A percentile compares a stretch with the other conserved stretches of the same genome.
phyloP scores from a whole-genome alignment of 2,888 invertebrate species.

The Steinernema hermaphroditum region DNA sequence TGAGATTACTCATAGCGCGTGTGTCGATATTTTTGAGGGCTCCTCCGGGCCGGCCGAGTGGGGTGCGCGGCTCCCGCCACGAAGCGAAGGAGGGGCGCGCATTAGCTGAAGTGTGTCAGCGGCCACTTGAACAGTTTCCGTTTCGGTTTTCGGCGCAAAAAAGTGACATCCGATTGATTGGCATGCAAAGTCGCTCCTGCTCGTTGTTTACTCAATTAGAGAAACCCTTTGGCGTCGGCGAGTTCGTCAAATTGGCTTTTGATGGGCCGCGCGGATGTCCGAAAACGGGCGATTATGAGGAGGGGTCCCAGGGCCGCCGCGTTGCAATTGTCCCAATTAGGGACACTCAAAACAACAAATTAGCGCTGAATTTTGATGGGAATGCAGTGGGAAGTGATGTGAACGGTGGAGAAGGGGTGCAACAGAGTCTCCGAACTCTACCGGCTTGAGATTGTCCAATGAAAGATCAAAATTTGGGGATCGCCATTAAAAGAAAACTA shows the following conservation, averaged over 20 bases:
- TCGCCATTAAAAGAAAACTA: no score
- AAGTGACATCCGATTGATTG: slow-evolving; percentile 1
- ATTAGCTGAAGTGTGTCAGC: slow-evolving; percentile 7
- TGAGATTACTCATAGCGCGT: slow-evolving; percentile 31
- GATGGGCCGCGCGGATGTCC: slow-evolving; percentile 19
- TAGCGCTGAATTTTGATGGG: no score
- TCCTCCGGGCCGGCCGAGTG: background rate
- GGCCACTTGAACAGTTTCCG: background rate
- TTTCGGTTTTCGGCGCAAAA: background rate
- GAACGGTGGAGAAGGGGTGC: no score
- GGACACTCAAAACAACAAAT: slow-evolving; percentile 10
- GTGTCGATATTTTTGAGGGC: slow-evolving; percentile 29
- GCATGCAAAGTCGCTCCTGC: slow-evolving; percentile 5
- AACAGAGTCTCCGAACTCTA: no score
- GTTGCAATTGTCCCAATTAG: slow-evolving; percentile 22
- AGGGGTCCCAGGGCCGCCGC: background rate
- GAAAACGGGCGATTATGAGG: slow-evolving; percentile 17
- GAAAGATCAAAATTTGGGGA: no score
- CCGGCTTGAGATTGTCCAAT: no score
- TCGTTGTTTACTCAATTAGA: slow-evolving; percentile 23
- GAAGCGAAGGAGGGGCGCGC: background rate
- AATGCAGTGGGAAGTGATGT: no score
- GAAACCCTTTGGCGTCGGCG: slow-evolving; percentile 10
- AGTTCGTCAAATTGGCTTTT: slow-evolving; percentile 18
- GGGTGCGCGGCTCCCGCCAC: background rate